phyloP scores from a whole-genome alignment of 1,140 invertebrate species.

The Zaprionus ghesquierei region DNA sequence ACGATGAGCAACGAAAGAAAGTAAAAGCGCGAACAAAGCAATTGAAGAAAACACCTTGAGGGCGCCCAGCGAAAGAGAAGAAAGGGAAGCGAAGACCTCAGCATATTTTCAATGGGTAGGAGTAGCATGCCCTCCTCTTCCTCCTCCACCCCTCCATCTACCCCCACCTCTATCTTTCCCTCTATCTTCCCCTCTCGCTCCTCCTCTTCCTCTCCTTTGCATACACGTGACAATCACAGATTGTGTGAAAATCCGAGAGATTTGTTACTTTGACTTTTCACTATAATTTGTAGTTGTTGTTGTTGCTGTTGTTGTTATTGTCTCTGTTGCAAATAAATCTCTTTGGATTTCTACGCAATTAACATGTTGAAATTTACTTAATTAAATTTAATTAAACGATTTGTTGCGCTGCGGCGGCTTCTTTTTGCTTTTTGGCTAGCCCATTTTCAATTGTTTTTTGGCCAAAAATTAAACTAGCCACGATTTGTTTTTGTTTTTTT shows the following conservation, averaged over 20 bases:
- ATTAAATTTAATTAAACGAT: constrained; percentile 69
- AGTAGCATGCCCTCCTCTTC: constrained; percentile 21
- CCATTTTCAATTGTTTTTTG: neutral
- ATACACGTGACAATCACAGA: constrained; percentile 61
- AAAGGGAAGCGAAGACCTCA: constrained; percentile 21
- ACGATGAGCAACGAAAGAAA: neutral
- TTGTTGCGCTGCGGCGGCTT: neutral
- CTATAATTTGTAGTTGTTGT: constrained; percentile 49
- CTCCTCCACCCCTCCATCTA: neutral
- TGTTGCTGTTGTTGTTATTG: too few relatives aligned
- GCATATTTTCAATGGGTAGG: constrained; percentile 1
- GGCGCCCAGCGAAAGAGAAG: neutral
- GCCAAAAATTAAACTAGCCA: neutral
- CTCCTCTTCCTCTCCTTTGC: neutral
- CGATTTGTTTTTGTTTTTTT: neutral
- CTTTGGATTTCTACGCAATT: constrained; percentile 58
- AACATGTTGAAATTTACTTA: constrained; percentile 53
- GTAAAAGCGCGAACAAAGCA: constrained; percentile 5
- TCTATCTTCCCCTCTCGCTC: constrained; percentile 3
- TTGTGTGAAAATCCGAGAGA: constrained; percentile 76
- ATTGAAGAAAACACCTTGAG: constrained; percentile 54
- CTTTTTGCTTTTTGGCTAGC: neutral
- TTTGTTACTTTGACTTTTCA: constrained; percentile 61
- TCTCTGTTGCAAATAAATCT: constrained; percentile 44
- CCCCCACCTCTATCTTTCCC: too few relatives aligned